A percentile compares a stretch with the other conserved stretches of the same genome.
Evolutionary conservation across 2,888 invertebrate species (phyloP).

Genomic region (Galeopsomyia nigrocyanea): DNA sequence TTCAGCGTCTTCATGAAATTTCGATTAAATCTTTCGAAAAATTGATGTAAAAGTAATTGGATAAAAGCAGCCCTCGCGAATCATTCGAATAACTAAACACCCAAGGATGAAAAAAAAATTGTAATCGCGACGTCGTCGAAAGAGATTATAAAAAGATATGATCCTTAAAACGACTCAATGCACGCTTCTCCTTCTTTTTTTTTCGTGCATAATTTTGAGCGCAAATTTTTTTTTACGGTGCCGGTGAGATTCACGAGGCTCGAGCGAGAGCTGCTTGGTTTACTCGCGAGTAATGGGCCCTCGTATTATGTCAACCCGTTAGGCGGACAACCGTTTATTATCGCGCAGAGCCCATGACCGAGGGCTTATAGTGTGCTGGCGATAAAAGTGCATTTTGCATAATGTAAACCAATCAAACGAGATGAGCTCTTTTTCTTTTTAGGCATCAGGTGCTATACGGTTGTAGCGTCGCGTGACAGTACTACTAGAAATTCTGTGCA

Average conservation of each 20-base stretch:
- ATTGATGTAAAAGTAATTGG: slow-evolving; percentile 6
- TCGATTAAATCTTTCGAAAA: too few species aligned
- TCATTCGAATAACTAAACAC: slow-evolving; percentile 28
- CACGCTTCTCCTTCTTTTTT: neutral
- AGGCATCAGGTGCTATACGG: slow-evolving; percentile 63
- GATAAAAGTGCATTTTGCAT: slow-evolving; percentile 65
- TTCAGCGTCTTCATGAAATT: too few species aligned
- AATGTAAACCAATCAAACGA: slow-evolving; percentile 65
- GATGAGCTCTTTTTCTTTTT: slow-evolving; percentile 60
- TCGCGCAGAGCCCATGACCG: slow-evolving; percentile 21
- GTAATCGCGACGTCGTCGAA: slow-evolving; percentile 2
- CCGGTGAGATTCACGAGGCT: slow-evolving; percentile 37
- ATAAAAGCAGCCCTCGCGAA: slow-evolving; percentile 5
- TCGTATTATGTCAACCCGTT: slow-evolving; percentile 67
- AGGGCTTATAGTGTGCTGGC: slow-evolving; percentile 43
- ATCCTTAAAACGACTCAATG: slow-evolving; percentile 28
- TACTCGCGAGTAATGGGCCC: slow-evolving; percentile 59
- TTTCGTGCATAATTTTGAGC: slow-evolving; percentile 2
- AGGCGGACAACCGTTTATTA: slow-evolving; percentile 66
- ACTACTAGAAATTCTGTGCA: too few species aligned
- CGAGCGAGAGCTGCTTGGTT: slow-evolving; percentile 60
- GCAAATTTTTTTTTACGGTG: slow-evolving; percentile 18
- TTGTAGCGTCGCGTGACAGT: neutral
- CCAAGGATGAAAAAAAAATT: slow-evolving; percentile 6
- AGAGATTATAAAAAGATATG: slow-evolving; percentile 13